Conservation (phyloP, 2,888 invertebrate genomes). For the Sussaba pulchella region DNA sequence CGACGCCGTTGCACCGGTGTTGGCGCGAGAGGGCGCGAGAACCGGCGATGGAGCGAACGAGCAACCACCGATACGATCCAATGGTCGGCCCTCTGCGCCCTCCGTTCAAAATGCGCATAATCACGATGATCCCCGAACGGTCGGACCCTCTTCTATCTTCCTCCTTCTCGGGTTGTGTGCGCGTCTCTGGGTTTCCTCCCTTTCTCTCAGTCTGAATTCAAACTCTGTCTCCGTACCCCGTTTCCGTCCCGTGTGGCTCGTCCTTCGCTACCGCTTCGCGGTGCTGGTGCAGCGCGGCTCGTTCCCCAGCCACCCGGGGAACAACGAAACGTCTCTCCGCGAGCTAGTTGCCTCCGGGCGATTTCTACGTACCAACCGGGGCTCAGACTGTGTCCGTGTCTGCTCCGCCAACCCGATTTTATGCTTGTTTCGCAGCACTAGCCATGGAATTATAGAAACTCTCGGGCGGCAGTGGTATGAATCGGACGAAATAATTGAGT, state of each 20-base stretch:
- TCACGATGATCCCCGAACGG: constrained; percentile 62
- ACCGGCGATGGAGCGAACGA: constrained; percentile 39
- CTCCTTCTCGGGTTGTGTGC: constrained; percentile 28
- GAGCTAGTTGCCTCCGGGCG: constrained; percentile 50
- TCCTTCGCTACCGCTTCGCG: constrained; percentile 33
- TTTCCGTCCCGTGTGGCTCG: constrained; percentile 47
- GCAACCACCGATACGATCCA: constrained; percentile 62
- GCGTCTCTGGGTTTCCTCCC: neutral
- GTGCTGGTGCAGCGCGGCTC: constrained; percentile 14
- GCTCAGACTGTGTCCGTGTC: constrained; percentile 5
- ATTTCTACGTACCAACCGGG: constrained; percentile 21
- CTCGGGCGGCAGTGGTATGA: neutral
- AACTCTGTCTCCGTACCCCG: constrained; percentile 23
- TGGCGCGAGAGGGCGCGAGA: too few species aligned
- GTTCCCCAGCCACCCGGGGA: constrained; percentile 53
- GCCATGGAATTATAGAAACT: constrained; percentile 62
- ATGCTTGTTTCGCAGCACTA: constrained; percentile 47
- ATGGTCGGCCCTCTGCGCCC: constrained; percentile 32
- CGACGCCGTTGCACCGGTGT: constrained; percentile 41
- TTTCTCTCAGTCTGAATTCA: constrained; percentile 51
- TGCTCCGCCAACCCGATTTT: constrained; percentile 50
- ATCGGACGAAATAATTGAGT: constrained; percentile 47
- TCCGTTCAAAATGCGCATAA: constrained; percentile 66
- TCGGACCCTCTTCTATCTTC: constrained; percentile 10
- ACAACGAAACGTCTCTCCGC: constrained; percentile 59